Evolutionary conservation across 2,888 invertebrate species (phyloP), one percentile per base, ranked within the genome.

Genomic region (Drosophila quasianomalipes): DNA sequence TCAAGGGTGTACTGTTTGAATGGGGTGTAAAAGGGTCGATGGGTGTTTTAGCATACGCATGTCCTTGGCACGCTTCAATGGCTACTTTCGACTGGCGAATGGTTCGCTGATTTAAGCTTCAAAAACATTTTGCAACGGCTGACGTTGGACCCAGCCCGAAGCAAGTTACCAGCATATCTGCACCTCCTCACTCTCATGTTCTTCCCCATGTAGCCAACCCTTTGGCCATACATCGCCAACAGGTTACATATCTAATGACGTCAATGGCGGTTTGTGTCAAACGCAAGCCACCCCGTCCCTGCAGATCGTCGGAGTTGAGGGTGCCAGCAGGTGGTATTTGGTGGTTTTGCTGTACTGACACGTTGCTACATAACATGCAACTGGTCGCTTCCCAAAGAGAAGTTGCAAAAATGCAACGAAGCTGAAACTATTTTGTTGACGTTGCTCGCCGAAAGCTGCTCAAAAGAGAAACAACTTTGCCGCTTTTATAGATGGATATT

Each of bases 281-380:
- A 70, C 66, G 74, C 70, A 70, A 37, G 49, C 26, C 55, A 74
- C 30, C 28, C 35, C 47, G 14, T 16, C 37, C 49, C 62, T 41
- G 37, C 62, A n/a, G 51, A 37, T 41, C 26, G 22, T 26, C 44
- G 16, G 30, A 54, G 54, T 39, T 61, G 63, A 39, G 22, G 49
- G 31, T 28, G 28, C 33, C 31, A 16, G 28, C 30, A 39, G 28
- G 47, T 12, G 52, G 53, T 30, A 12, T 44, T 33, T 60, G 52
- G 9, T 58, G 70, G 59, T 53, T 62, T 66, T 59, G 35, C 64
- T 70, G 55, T 83, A 74, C 76, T 89, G 87, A 80, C 85, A 85
- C 87, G 80, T 85, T 85, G 87, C 82, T 76, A 76, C 71, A 67
- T 49, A 63, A 76, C 85, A 85, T 87, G 85, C 89, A 85, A 85